phyloP scores from a whole-genome alignment of 1,140 invertebrate species.

The Cotesia chilonis region DNA sequence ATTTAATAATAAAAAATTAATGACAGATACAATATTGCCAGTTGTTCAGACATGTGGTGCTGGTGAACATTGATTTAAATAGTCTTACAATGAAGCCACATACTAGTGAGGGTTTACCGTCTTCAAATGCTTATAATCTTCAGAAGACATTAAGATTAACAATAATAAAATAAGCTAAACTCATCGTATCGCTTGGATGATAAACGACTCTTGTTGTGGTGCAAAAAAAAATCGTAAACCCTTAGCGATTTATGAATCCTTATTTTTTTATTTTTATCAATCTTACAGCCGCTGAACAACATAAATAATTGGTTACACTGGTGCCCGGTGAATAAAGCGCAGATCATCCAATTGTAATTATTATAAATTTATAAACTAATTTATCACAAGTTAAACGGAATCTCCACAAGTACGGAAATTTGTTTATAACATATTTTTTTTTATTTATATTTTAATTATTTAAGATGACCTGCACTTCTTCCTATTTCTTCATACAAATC shows the following conservation, averaged over 20 bases:
- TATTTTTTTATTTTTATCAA: conserved; percentile 42
- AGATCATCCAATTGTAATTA: too few relatives aligned
- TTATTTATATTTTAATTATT: too few relatives aligned
- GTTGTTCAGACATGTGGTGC: not conserved
- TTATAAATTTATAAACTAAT: too few relatives aligned
- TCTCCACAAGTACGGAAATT: too few relatives aligned
- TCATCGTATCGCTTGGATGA: conserved; percentile 44
- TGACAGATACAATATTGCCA: conserved; percentile 48
- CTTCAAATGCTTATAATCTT: not conserved
- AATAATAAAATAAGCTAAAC: conserved; percentile 9
- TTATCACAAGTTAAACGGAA: too few relatives aligned
- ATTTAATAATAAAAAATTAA: conserved; percentile 59
- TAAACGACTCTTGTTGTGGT: conserved; percentile 54
- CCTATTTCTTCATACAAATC: too few relatives aligned
- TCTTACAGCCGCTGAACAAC: not conserved
- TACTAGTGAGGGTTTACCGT: not conserved
- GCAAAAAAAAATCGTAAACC: conserved; percentile 49
- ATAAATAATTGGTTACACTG: not conserved
- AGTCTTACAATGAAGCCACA: not conserved
- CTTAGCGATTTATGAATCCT: conserved; percentile 45
- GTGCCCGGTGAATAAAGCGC: not conserved
- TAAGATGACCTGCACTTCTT: too few relatives aligned
- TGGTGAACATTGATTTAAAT: not conserved
- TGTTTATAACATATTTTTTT: too few relatives aligned
- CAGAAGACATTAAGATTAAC: too few relatives aligned